phyloP scores from a whole-genome alignment of 2,797 vertebrate species.

The Odontamblyopus rebecca region DNA sequence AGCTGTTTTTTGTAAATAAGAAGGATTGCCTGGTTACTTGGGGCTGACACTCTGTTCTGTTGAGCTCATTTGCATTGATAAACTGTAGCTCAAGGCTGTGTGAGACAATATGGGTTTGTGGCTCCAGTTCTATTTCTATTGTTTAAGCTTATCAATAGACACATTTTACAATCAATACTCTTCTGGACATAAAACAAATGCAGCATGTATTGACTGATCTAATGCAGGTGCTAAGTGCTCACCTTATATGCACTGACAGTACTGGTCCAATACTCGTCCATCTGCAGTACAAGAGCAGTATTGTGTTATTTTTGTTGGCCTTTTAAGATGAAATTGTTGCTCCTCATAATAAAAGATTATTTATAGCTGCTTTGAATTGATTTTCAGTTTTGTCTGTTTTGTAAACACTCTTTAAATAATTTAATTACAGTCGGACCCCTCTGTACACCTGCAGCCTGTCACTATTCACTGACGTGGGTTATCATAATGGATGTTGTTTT shows the following conservation, averaged over 20 bases:
- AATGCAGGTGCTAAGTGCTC: slow-evolving; percentile 33
- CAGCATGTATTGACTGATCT: slow-evolving; percentile 28
- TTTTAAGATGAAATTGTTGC: neutral
- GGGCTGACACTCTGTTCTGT: neutral
- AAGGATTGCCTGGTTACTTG: neutral
- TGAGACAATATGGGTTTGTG: too few species aligned
- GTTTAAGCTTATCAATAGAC: slow-evolving; percentile 31
- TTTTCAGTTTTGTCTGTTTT: neutral
- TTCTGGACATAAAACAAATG: slow-evolving; percentile 32
- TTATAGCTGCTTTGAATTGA: neutral
- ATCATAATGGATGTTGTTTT: neutral
- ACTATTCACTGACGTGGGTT: neutral
- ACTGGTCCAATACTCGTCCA: slow-evolving; percentile 14
- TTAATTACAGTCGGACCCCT: neutral
- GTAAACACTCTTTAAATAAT: slow-evolving; percentile 4
- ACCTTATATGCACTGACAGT: slow-evolving; percentile 22
- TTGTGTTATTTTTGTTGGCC: slow-evolving; percentile 22
- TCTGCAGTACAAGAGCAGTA: slow-evolving; percentile 29
- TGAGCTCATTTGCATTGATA: neutral
- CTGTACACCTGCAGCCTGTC: neutral
- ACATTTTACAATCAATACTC: slow-evolving; percentile 32
- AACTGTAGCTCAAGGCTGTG: neutral
- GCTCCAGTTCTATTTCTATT: neutral
- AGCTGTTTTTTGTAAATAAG: neutral
- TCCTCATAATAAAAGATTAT: neutral